A percentile compares a stretch with the other conserved stretches of the same genome.
phyloP scores from a whole-genome alignment of 2,888 invertebrate genomes.

The Drosophila suboccidentalis region DNA sequence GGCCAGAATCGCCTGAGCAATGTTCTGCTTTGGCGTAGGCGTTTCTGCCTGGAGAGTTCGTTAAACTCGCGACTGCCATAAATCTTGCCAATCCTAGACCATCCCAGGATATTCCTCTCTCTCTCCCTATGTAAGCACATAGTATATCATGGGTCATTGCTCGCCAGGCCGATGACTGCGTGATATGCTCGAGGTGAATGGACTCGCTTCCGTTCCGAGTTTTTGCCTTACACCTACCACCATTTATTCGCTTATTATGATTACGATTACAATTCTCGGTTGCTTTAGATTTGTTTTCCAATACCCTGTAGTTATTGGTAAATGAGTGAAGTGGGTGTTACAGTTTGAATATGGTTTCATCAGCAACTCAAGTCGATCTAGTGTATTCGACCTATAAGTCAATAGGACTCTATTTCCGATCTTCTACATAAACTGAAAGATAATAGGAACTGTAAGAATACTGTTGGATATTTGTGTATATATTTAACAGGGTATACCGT shows the following conservation, averaged over 20 bases:
- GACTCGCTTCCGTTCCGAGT: slow-evolving; percentile 38
- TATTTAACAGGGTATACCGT: not conserved
- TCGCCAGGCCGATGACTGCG: slow-evolving; percentile 42
- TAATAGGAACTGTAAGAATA: too few relatives aligned
- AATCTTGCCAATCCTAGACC: slow-evolving; percentile 57
- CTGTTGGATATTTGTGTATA: too few relatives aligned
- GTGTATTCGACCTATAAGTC: too few relatives aligned
- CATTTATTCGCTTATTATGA: slow-evolving; percentile 41
- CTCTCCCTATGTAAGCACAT: not conserved
- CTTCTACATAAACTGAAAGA: too few relatives aligned
- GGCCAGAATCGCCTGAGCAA: slow-evolving; percentile 16
- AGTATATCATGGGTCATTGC: slow-evolving; percentile 57
- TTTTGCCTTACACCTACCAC: slow-evolving; percentile 15
- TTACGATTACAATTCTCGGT: slow-evolving; percentile 33
- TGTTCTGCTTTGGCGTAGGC: slow-evolving; percentile 21
- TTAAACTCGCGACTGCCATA: slow-evolving; percentile 66
- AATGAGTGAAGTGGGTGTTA: not conserved
- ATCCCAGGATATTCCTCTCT: slow-evolving; percentile 17
- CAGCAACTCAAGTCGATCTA: not conserved
- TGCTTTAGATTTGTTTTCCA: slow-evolving; percentile 8
- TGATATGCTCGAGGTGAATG: slow-evolving; percentile 64
- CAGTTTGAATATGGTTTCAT: too few relatives aligned
- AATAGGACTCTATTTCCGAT: too few relatives aligned
- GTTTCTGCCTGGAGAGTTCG: slow-evolving; percentile 57
- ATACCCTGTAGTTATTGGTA: slow-evolving; percentile 10